Evolutionary conservation across 1,140 invertebrate genomes (phyloP).

Genomic region (Camponotus floridanus): DNA sequence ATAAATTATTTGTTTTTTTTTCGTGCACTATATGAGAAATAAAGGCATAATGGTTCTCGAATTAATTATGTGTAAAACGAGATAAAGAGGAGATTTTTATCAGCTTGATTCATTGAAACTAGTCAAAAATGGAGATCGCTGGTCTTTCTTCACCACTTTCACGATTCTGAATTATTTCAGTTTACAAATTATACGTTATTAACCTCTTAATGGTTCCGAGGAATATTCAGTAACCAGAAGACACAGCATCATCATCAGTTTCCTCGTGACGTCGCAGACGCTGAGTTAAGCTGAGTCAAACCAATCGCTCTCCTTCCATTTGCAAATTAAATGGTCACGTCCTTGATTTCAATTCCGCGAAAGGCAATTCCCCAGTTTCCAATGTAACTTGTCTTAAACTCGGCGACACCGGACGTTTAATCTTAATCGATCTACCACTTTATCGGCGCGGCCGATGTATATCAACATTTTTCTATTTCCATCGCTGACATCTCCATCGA

Average conservation of each 20-base stretch:
- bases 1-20: conserved; percentile 52
- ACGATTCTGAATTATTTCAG: neutral
- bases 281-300: neutral
- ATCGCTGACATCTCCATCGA: conserved; percentile 43
- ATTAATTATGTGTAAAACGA: neutral
- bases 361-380: conserved; percentile 71
- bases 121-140: neutral
- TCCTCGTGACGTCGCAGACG: neutral
- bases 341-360: conserved; percentile 74
- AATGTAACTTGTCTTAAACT: conserved; percentile 75
- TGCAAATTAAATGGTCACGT: conserved; percentile 76
- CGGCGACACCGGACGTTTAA: conserved; percentile 73
- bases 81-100: neutral
- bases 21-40: neutral
- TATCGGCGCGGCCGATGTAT: conserved; percentile 62
- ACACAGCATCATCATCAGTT: conserved; percentile 26
- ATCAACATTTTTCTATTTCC: conserved; percentile 63
- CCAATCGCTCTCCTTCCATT: conserved; percentile 70
- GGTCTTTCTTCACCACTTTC: neutral
- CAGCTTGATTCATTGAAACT: neutral
- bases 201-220: neutral
- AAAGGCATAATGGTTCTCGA: neutral
- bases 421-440: conserved; percentile 78
- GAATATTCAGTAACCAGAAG: conserved; percentile 41
- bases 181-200: neutral